These are phyloP conservation scores for Tor tambroides DNA, from an alignment of 2,113 vertebrate genomes.

Conservation along the genomic window DNA sequence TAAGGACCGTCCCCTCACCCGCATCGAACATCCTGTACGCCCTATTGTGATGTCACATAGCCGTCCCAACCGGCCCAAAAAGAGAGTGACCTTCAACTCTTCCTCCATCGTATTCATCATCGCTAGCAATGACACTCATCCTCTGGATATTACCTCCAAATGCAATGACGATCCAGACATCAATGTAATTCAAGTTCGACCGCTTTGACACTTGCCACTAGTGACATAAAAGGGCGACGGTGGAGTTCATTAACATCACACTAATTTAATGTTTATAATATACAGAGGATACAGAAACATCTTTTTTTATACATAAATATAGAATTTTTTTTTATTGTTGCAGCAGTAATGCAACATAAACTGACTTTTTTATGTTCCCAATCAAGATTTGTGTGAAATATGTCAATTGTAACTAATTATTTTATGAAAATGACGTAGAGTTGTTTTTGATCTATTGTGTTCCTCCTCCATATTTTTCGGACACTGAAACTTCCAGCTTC, in stretches of 20 bases:
- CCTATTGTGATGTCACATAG: conserved; percentile 82
- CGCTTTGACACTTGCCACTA: conserved; percentile 70
- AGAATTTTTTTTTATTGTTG: neutral
- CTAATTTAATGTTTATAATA: neutral
- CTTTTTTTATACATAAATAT: neutral
- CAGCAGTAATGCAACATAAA: neutral
- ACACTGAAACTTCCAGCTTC: conserved; percentile 1
- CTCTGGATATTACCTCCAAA: conserved; percentile 74
- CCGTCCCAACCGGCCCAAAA: conserved; percentile 81
- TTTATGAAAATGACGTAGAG: neutral
- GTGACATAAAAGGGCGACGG: neutral
- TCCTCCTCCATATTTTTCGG: neutral
- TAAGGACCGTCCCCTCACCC: conserved; percentile 75
- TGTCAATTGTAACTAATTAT: neutral
- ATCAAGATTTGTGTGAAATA: neutral
- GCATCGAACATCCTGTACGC: conserved; percentile 74
- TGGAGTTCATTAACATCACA: neutral
- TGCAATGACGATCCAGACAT: conserved; percentile 63
- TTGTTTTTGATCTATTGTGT: neutral
- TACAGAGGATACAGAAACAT: neutral
- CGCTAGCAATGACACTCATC: conserved; percentile 79
- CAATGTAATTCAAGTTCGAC: conserved; percentile 86
- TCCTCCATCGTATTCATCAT: conserved; percentile 94
- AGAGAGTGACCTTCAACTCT: conserved; percentile 90
- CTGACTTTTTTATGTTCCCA: neutral